Evolutionary conservation across 2,888 invertebrate species (phyloP), one percentile per base, ranked within the genome.

Genomic region (Drosophila falleni): DNA sequence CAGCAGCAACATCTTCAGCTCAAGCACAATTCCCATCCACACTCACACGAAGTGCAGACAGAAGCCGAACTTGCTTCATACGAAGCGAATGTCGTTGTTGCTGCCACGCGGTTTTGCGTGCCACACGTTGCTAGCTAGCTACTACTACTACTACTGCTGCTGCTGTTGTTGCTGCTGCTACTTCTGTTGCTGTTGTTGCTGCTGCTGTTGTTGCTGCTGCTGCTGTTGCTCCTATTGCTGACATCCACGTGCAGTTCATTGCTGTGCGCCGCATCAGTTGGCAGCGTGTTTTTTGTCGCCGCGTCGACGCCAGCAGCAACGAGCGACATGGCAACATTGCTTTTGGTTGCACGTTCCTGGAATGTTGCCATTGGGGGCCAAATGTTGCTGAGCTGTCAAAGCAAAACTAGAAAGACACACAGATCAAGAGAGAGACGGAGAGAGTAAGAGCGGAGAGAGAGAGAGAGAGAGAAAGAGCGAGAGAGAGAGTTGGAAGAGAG

Each of bases 251-350:
- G 83, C 84, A 84, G 64, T 31, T 47, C 37, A 59, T 62, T 85
- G 69, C 85, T 85, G 85, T 65, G 85, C 89, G 88, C 86, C 86
- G 88, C 89, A 86, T 89, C 80, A 85, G 49, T 84, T 76, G 86
- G 86, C 86, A 85, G 89, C 89, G 89, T 86, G 60, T 78, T 87
- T 86, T 87, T 89, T 81, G 85, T 87, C 79, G 79, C 73, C 87
- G 81, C 82, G 89, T 89, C 89, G 89, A 89, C 84, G 89, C 70
- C 70, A 81, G 83, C 88, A 76, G 89, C 79, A 84, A 61, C 64
- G 49, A 60, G 84, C 73, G 47, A 77, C 73, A 77, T 60, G 49
- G 76, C 74, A 77, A 78, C 81, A 85, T 64, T 53, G 46, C 23
- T 23, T 55, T 41, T 16, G 16, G 15, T 42, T 56, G 55, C 51